Percentiles rank a stretch among this genome's conserved stretches.
These are phyloP conservation scores for Idaea aversata DNA, from an alignment of 2,888 invertebrate genomes.

Conservation along the genomic window DNA sequence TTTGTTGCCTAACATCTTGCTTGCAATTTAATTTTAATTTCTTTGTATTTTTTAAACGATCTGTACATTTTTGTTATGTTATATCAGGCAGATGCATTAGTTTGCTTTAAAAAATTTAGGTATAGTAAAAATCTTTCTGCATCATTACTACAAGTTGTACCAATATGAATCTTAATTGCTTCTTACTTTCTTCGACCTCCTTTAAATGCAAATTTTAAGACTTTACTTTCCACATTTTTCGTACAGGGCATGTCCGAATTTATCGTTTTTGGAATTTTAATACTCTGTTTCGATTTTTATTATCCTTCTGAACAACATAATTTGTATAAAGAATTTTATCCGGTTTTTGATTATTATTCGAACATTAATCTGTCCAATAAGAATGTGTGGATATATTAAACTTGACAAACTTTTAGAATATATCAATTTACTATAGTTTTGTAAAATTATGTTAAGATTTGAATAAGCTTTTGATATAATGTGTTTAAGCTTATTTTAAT, in stretches of 20 bases:
- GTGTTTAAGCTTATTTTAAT: slow-evolving; percentile 52
- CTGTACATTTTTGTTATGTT: too few species aligned
- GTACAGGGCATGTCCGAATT: background rate
- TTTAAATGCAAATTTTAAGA: slow-evolving; percentile 10
- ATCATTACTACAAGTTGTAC: slow-evolving; percentile 13
- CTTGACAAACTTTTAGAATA: slow-evolving; percentile 50
- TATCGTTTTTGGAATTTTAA: background rate
- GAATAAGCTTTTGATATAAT: slow-evolving; percentile 61
- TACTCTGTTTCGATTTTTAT: background rate
- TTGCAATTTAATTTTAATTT: background rate
- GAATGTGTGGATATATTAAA: slow-evolving; percentile 33
- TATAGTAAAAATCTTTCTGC: slow-evolving; percentile 2
- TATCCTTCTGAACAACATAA: background rate
- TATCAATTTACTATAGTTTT: slow-evolving; percentile 62
- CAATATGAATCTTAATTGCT: slow-evolving; percentile 15
- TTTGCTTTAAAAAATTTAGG: too few species aligned
- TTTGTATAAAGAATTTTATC: background rate
- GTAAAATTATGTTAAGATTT: slow-evolving; percentile 36
- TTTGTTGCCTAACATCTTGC: background rate
- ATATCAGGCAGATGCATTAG: too few species aligned
- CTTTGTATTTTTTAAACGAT: too few species aligned
- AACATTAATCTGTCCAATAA: background rate
- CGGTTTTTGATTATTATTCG: background rate
- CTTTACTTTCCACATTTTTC: background rate
- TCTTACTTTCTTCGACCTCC: slow-evolving; percentile 21